Base-by-base conservation (phyloP, 1,140 invertebrate species). In the Pristionchus pacificus region DNA sequence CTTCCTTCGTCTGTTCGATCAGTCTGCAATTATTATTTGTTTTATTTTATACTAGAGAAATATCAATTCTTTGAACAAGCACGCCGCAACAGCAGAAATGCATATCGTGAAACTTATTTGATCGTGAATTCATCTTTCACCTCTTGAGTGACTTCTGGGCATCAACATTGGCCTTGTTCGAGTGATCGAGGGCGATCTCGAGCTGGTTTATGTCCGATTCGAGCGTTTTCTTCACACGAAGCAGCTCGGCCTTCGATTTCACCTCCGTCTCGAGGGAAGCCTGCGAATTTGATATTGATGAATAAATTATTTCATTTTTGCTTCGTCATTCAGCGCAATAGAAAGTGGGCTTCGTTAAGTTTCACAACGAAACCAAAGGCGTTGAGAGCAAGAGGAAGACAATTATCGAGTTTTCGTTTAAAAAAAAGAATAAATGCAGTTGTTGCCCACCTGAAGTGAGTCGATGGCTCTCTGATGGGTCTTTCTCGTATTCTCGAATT, bases 161-260 rank as follows among this genome's bases (percentile, higher is more conserved):
- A 85, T 98, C 95, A 83, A 93, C 93, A 85, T 95, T 96, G 78
- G 92, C 92, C 88, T 94, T 95, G 89, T 95, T 95, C 78, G 93
- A 92, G 84, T 95, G 93, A 86, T 98, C 95, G 80, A 98, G 88
- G 82, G 94, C 93, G 80, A 97, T 95, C 87, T 98, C 95, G 64
- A 97, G 88, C 85, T 98, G 95, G 85, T 97, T 97, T 88, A 97
- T 97, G 88, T 98, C 95, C 79, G 91, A 91, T 87, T 98, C 95
- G 78, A 98, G 88, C 88, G 98, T 98, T 91, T 98, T 98, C 91
- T 97, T 97, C 91, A 96, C 93, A 87, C 94, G 91, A 78, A 97
- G 89, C 77, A 94, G 94, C 89, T 98, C 95, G 88, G 93, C 93
- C 87, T 97, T 97, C 81, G 93, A 94, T 89, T 97, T 95, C 83